These are phyloP conservation scores for Megaptera novaeangliae DNA, from an alignment of 2,113 vertebrate species.

Conservation along the genomic window DNA sequence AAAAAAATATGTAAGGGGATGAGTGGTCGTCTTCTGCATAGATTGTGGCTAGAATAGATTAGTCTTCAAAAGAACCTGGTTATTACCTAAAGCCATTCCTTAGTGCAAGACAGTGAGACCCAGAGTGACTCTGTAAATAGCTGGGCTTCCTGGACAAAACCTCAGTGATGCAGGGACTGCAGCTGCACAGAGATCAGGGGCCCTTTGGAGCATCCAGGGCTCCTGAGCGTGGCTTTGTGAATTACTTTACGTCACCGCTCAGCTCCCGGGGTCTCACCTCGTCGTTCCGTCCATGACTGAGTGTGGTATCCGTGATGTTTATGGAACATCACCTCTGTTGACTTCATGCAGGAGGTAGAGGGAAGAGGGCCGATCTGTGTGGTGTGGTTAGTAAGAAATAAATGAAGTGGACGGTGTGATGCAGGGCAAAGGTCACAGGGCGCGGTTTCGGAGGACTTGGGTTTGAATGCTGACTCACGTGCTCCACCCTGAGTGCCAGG, in stretches of 20 bases:
- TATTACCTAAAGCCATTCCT: background rate
- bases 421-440: background rate
- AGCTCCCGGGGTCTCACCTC: background rate
- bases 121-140: background rate
- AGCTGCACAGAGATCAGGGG: background rate
- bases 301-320: background rate
- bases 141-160: background rate
- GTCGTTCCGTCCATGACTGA: background rate
- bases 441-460: background rate
- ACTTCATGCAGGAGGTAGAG: background rate
- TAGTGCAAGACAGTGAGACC: background rate
- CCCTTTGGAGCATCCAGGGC: accelerated
- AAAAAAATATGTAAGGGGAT: background rate
- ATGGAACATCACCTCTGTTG: background rate
- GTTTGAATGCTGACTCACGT: background rate
- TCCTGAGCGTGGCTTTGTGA: background rate
- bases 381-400: background rate
- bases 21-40: background rate
- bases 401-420: background rate
- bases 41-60: background rate
- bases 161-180: background rate
- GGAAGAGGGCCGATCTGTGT: background rate
- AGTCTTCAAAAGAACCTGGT: background rate
- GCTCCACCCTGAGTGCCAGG: accelerated
- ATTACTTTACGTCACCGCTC: background rate